Percentiles rank a stretch among this genome's conserved stretches.
Evolutionary conservation across 2,888 invertebrate genomes (phyloP).

Genomic region (Philereme vetulata): DNA sequence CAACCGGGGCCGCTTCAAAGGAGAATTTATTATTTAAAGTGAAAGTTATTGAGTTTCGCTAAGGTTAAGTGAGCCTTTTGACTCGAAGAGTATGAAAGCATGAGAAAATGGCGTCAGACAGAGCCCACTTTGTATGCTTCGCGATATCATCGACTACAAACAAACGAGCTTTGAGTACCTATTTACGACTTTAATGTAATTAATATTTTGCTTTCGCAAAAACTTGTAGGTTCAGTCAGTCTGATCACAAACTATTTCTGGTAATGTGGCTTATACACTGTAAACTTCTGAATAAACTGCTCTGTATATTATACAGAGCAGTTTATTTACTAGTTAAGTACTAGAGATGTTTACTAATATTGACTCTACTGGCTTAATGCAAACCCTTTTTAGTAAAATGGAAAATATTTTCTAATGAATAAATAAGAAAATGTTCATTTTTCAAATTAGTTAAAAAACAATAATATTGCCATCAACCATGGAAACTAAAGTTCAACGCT

Average conservation of each 20-base stretch:
- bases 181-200: constrained; percentile 28
- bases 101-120: constrained; percentile 31
- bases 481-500: constrained; percentile 15
- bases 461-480: background rate
- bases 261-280: background rate
- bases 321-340: too few relatives aligned
- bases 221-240: constrained; percentile 4
- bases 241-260: too few relatives aligned
- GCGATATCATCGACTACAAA: constrained; percentile 28
- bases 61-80: constrained; percentile 81
- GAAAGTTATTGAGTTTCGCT: constrained; percentile 81
- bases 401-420: too few relatives aligned
- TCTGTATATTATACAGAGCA: too few relatives aligned
- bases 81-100: constrained; percentile 46
- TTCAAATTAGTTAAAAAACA: too few relatives aligned
- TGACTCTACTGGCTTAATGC: too few relatives aligned
- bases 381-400: too few relatives aligned
- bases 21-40: constrained; percentile 80
- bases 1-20: constrained; percentile 70
- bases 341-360: too few relatives aligned
- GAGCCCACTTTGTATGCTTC: constrained; percentile 25
- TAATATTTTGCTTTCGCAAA: constrained; percentile 23
- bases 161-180: constrained; percentile 19
- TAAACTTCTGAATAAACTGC: too few relatives aligned
- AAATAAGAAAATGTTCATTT: too few relatives aligned